These are phyloP conservation scores for Apocheima hispidaria DNA, from an alignment of 2,888 invertebrate genomes.

Conservation along the genomic window DNA sequence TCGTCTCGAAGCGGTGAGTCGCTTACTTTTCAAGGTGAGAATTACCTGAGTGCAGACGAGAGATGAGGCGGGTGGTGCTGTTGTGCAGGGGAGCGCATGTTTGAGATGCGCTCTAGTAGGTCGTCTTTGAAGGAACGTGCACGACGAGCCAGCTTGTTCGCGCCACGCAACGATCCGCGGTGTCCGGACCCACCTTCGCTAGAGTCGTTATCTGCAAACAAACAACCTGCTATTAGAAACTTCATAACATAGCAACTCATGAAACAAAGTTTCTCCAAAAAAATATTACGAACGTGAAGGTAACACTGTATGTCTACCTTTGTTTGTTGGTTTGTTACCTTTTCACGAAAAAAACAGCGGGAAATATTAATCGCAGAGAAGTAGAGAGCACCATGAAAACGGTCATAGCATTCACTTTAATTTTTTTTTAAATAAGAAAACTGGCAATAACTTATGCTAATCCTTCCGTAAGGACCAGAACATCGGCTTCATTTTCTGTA, in stretches of 20 bases:
- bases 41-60: conserved; percentile 76
- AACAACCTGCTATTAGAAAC: conserved; percentile 48
- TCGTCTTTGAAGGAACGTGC: conserved; percentile 97
- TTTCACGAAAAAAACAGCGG: no score
- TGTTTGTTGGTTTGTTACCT: no score
- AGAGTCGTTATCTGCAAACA: conserved; percentile 73
- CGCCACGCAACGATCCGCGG: conserved; percentile 92
- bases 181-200: conserved; percentile 88
- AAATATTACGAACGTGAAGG: no score
- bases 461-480: neutral
- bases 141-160: conserved; percentile 92
- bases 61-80: conserved; percentile 83
- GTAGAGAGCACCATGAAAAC: no score
- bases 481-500: neutral
- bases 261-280: no score
- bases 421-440: neutral
- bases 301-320: no score
- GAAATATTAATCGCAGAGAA: no score
- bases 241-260: no score
- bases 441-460: neutral
- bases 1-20: no score
- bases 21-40: no score
- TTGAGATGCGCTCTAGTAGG: conserved; percentile 95
- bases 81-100: conserved; percentile 93
- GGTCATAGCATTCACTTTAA: no score